Conservation (phyloP, 2,113 vertebrate genomes). For the Datnioides undecimradiatus region DNA sequence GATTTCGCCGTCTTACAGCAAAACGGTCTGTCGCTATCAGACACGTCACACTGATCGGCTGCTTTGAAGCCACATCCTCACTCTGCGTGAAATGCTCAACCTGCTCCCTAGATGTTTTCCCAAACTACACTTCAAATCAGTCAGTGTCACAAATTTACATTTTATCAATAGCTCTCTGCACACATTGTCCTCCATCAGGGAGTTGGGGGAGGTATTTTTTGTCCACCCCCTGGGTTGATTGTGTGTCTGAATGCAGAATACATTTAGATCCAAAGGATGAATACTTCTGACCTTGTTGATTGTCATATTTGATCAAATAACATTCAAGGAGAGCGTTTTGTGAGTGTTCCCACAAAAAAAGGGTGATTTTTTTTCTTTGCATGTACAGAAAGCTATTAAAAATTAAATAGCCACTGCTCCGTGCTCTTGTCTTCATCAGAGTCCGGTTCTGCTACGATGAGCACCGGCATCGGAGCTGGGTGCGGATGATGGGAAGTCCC, state of each 20-base stretch:
- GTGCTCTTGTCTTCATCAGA: conserved; percentile 25
- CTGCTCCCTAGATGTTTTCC: not conserved
- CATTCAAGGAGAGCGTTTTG: not conserved
- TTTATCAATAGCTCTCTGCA: conserved; percentile 13
- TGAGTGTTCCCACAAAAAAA: not conserved
- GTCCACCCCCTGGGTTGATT: not conserved
- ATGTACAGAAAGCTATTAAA: not conserved
- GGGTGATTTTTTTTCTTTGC: not conserved
- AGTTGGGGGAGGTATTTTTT: not conserved
- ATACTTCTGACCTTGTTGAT: not conserved
- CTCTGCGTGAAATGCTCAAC: not conserved
- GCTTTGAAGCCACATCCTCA: not conserved
- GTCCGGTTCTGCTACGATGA: conserved; percentile 29
- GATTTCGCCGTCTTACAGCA: not conserved
- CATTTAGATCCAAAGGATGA: not conserved
- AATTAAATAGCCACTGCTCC: not conserved
- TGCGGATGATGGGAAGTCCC: conserved; percentile 43
- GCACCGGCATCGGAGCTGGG: not conserved
- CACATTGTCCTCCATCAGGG: not conserved
- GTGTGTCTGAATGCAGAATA: not conserved
- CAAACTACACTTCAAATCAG: not conserved
- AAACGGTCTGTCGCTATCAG: not conserved
- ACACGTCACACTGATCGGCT: not conserved
- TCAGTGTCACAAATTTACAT: conserved; percentile 3
- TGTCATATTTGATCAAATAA: not conserved